phyloP scores from a whole-genome alignment of 1,140 invertebrate genomes.

The Caenorhabditis briggsae region DNA sequence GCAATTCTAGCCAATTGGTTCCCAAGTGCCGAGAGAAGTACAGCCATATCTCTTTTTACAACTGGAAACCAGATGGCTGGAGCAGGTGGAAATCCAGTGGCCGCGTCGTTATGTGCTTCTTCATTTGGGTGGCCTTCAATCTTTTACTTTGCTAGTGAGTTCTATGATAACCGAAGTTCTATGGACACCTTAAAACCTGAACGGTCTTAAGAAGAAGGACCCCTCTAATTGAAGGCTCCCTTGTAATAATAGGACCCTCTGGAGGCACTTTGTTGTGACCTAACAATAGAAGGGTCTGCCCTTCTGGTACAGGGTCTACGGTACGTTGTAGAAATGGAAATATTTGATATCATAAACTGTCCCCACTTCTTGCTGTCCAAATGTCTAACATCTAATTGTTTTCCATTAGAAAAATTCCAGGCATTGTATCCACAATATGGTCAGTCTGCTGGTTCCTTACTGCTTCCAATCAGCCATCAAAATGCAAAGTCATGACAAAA shows the following conservation, averaged over 20 bases:
- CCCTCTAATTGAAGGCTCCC: no score
- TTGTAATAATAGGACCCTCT: no score
- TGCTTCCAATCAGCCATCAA: constrained; percentile 64
- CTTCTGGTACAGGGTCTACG: no score
- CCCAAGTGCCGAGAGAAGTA: constrained; percentile 69
- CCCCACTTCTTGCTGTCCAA: no score
- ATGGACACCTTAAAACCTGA: no score
- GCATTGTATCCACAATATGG: constrained; percentile 68
- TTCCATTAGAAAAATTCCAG: constrained; percentile 65
- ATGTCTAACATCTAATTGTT: no score
- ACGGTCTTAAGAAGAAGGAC: no score
- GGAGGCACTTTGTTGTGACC: no score
- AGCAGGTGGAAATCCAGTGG: constrained; percentile 61
- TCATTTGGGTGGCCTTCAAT: constrained; percentile 69
- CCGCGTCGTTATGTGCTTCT: constrained; percentile 67
- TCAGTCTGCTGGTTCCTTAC: constrained; percentile 64
- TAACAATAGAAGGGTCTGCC: no score
- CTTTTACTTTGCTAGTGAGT: constrained; percentile 69
- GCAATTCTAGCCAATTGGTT: constrained; percentile 70
- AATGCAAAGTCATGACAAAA: constrained; percentile 66
- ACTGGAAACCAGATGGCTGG: constrained; percentile 68
- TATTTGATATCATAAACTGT: no score
- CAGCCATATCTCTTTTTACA: constrained; percentile 69
- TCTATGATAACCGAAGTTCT: no score
- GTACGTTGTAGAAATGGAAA: no score